Conservation (phyloP, 2,797 vertebrate genomes). For the Mycteria americana region DNA sequence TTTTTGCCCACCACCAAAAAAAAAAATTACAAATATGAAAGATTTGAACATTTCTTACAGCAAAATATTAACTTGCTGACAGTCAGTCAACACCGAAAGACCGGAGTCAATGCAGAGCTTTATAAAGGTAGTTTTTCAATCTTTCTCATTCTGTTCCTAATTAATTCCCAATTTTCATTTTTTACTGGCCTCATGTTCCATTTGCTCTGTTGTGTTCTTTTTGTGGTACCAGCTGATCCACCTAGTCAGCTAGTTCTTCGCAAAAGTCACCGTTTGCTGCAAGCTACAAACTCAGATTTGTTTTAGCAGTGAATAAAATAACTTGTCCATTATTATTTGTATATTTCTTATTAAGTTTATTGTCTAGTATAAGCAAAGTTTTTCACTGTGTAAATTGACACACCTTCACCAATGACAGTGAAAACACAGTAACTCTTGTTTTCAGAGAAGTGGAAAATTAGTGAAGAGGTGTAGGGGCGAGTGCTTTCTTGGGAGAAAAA, state of each 20-base stretch:
- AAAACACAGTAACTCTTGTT: neutral
- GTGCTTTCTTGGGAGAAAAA: neutral
- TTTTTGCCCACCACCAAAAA: neutral
- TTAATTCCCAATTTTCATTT: constrained; percentile 48
- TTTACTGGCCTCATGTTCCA: neutral
- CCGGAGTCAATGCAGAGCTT: neutral
- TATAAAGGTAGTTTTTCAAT: constrained; percentile 36
- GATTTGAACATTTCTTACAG: constrained; percentile 64
- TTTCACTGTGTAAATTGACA: neutral
- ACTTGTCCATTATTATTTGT: neutral
- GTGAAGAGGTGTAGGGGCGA: neutral
- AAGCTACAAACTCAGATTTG: neutral
- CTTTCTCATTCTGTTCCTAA: constrained; percentile 41
- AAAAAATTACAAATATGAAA: constrained; percentile 48
- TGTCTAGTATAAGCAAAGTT: neutral
- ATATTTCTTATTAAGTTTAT: neutral
- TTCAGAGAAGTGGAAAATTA: neutral
- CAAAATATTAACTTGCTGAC: constrained; percentile 58
- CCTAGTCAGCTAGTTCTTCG: neutral
- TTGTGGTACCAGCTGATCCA: neutral
- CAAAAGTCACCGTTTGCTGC: neutral
- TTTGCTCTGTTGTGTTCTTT: neutral
- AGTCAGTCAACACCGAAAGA: constrained; percentile 13
- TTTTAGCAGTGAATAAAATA: neutral
- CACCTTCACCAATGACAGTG: neutral